These are phyloP conservation scores for Carterocephalus palaemon DNA, from an alignment of 2,888 invertebrate genomes.

Conservation along the genomic window DNA sequence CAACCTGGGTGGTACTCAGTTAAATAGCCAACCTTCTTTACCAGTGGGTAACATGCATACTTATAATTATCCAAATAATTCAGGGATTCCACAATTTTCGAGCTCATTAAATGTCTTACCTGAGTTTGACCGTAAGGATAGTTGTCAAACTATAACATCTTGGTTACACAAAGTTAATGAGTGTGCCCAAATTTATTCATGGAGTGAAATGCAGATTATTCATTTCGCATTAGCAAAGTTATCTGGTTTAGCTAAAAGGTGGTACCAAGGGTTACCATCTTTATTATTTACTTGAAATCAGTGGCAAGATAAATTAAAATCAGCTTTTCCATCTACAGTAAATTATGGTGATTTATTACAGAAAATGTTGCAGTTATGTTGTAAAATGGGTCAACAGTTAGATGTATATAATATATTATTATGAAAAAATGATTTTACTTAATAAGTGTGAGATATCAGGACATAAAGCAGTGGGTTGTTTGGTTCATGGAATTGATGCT, in stretches of 20 bases:
- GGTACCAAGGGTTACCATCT: conserved; percentile 33
- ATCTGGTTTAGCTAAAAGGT: conserved; percentile 30
- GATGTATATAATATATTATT: conserved; percentile 32
- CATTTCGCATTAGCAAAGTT: conserved; percentile 32
- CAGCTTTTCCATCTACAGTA: conserved; percentile 32
- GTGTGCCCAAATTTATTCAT: conserved; percentile 28
- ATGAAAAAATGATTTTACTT: conserved; percentile 31
- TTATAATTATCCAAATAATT: too few relatives aligned
- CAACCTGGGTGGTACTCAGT: too few relatives aligned
- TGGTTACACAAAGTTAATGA: conserved; percentile 33
- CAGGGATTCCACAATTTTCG: too few relatives aligned
- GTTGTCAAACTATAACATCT: conserved; percentile 29
- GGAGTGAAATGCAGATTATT: conserved; percentile 30
- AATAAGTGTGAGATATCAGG: conserved; percentile 32
- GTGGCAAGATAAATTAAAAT: conserved; percentile 31
- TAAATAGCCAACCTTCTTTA: too few relatives aligned
- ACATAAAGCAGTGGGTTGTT: conserved; percentile 30
- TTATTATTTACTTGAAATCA: conserved; percentile 32
- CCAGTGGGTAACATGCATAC: too few relatives aligned
- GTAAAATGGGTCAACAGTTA: conserved; percentile 30
- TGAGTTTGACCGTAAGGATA: conserved; percentile 29
- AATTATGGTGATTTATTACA: conserved; percentile 30
- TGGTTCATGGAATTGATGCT: conserved; percentile 32
- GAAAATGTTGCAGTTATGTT: conserved; percentile 28
- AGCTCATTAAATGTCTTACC: conserved; percentile 28